Percentiles rank a stretch among this genome's conserved stretches.
phyloP scores from a whole-genome alignment of 2,797 vertebrate genomes.

The Antrozous pallidus region DNA sequence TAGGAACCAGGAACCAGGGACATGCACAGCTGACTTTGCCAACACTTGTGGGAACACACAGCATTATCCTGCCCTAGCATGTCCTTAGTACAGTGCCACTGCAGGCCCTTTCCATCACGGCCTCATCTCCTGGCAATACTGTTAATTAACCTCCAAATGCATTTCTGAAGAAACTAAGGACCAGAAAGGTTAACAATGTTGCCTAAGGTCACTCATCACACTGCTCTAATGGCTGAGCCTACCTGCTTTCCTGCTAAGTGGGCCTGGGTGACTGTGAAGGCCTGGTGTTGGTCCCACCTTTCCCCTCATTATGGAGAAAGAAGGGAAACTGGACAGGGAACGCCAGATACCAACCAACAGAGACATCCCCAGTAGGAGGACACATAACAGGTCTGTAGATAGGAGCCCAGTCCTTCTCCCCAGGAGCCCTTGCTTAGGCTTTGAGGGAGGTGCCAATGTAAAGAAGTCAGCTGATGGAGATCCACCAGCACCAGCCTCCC shows the following conservation, averaged over 20 bases:
- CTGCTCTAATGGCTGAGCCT: background rate
- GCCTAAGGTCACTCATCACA: background rate
- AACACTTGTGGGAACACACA: accelerated
- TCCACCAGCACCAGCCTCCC: background rate
- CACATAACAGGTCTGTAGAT: background rate
- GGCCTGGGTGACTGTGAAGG: background rate
- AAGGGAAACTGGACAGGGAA: background rate
- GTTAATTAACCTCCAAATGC: background rate
- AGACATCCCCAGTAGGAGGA: background rate
- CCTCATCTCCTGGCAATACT: background rate
- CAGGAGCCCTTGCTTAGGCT: background rate
- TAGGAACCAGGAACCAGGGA: background rate
- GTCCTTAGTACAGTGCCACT: background rate
- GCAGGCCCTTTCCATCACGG: background rate
- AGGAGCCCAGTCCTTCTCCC: background rate
- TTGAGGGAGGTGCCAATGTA: accelerated
- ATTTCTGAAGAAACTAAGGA: background rate
- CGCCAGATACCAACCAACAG: background rate
- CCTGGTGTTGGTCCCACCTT: accelerated
- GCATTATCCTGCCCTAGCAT: too few relatives aligned
- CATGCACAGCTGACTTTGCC: background rate
- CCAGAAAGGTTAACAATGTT: background rate
- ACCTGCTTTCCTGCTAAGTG: background rate
- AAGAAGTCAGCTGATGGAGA: background rate
- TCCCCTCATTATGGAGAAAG: background rate